Percentiles rank a stretch among this genome's conserved stretches.
These are phyloP conservation scores for Dicranocentrus wangi DNA, from an alignment of 2,888 invertebrate genomes.

Conservation along the genomic window DNA sequence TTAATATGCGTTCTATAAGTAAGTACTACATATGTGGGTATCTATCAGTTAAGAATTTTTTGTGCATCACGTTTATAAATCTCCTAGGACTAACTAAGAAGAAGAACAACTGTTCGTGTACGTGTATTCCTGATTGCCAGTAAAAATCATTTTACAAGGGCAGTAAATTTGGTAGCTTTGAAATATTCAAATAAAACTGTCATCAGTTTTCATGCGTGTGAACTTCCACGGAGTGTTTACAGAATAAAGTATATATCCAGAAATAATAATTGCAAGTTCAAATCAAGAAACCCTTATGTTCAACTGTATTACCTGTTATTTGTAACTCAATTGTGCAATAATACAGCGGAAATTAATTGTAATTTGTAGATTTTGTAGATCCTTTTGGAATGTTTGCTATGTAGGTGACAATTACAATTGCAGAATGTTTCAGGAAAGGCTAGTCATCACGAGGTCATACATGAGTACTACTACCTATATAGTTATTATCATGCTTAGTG, in stretches of 20 bases:
- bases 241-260: constrained; percentile 1
- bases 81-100: not conserved
- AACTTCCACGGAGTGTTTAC: not conserved
- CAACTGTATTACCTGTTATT: constrained; percentile 10
- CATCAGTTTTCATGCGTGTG: not conserved
- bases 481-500: constrained; percentile 32
- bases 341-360: not conserved
- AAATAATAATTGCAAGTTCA: not conserved
- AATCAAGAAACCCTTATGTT: too few species aligned
- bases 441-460: constrained; percentile 64
- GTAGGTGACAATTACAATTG: not conserved
- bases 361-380: not conserved
- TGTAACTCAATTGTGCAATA: constrained; percentile 22
- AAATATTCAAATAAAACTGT: not conserved
- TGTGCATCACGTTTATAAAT: not conserved
- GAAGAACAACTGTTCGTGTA: too few species aligned
- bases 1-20: not conserved
- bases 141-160: constrained; percentile 17
- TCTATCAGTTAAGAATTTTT: constrained; percentile 8
- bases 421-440: constrained; percentile 41
- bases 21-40: constrained; percentile 2
- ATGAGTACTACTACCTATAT: constrained; percentile 35
- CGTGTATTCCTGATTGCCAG: constrained; percentile 14
- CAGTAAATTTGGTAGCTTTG: constrained; percentile 57
- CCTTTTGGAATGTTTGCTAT: too few species aligned